These are phyloP conservation scores for Sanderia malayensis DNA, from an alignment of 30 jellyfish, hydroid and myxozoan species.

Conservation along the genomic window DNA sequence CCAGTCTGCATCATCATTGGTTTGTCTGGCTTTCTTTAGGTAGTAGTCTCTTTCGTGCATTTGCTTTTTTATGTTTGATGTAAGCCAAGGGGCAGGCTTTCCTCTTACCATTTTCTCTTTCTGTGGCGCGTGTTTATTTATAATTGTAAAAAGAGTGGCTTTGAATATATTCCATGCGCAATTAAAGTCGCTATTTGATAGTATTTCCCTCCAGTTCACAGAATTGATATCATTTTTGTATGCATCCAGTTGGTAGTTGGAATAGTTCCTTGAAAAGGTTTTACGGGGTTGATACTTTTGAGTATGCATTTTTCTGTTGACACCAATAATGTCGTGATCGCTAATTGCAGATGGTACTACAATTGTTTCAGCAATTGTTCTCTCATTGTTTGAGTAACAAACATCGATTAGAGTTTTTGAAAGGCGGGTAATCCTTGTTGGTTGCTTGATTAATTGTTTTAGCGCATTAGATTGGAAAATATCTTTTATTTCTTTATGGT, in stretches of 20 bases:
- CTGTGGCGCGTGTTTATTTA: conserved; percentile 20
- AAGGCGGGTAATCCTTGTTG: conserved; percentile 21
- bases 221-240: neutral
- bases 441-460: conserved; percentile 23
- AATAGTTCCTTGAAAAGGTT: conserved; percentile 7
- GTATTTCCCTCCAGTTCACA: conserved; percentile 6
- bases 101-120: conserved; percentile 21
- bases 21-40: conserved; percentile 15
- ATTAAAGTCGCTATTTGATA: conserved; percentile 12
- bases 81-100: conserved; percentile 20
- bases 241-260: conserved; percentile 1
- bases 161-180: conserved; percentile 10
- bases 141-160: neutral
- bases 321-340: conserved; percentile 14
- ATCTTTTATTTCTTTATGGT: no score
- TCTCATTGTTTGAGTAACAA: conserved; percentile 1
- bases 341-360: conserved; percentile 11
- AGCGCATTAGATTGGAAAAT: conserved; percentile 8
- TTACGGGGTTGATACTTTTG: conserved; percentile 15
- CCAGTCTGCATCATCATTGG: conserved; percentile 7
- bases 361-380: conserved; percentile 3
- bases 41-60: conserved; percentile 18
- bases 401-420: conserved; percentile 36
- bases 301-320: conserved; percentile 14
- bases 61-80: conserved; percentile 4